A percentile compares a stretch with the other conserved stretches of the same genome.
phyloP scores from a whole-genome alignment of 2,113 vertebrate species.

The Baryphthengus martii region DNA sequence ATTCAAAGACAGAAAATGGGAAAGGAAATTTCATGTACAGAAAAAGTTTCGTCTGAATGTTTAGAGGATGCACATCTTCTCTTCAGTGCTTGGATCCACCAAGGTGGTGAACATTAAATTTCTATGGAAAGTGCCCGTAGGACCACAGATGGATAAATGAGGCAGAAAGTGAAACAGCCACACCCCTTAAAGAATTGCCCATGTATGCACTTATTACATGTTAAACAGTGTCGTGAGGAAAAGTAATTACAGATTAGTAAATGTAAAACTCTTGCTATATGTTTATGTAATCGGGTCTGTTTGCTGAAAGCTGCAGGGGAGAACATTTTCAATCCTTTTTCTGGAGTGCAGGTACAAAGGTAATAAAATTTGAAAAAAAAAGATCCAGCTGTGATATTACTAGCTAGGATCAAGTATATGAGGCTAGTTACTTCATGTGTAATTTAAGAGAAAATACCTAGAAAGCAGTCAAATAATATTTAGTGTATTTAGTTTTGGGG shows the following conservation, averaged over 20 bases:
- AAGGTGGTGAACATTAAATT: background rate
- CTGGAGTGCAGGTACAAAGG: background rate
- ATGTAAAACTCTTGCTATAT: background rate
- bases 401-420: background rate
- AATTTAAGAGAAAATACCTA: background rate
- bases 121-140: background rate
- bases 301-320: background rate
- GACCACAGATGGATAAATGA: background rate
- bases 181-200: background rate
- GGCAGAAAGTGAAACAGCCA: background rate
- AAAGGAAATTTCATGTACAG: background rate
- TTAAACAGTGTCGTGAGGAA: background rate
- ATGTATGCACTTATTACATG: background rate
- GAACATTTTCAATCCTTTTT: background rate
- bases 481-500: background rate
- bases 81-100: fast-evolving
- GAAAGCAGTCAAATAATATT: background rate
- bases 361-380: background rate
- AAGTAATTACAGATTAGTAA: background rate
- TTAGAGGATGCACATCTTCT: background rate
- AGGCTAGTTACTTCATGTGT: background rate
- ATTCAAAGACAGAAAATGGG: background rate
- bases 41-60: background rate
- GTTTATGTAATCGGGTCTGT: background rate
- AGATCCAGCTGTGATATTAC: background rate